Evolutionary conservation across 2,888 invertebrate genomes (phyloP), one percentile per base, ranked within the genome.

Genomic region (Diadegma fenestrale): DNA sequence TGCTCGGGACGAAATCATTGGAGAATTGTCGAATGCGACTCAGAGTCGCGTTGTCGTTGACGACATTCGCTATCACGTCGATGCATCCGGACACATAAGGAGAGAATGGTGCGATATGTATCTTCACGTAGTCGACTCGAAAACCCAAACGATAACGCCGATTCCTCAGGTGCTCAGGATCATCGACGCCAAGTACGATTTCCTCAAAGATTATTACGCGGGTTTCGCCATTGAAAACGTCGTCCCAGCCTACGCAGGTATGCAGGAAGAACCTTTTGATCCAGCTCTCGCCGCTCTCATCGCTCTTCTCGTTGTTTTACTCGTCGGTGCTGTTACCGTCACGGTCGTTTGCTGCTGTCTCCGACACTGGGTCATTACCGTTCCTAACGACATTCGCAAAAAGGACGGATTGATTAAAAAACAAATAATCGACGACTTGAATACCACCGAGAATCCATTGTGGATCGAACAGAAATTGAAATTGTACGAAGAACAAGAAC

Each of bases 381-480:
- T 97, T 68, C 96, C 97, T n/a, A 96, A 96, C 76, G 96, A 97
- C 89, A 97, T 97, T 88, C 96, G 97, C 86, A 96, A 97, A 85
- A 97, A 97, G 79, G 98, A 98, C 92, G 97, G 97, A 66, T 94
- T 98, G 17, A 97, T 97, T 33, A 96, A 97, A 80, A 96, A 97
- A 86, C 96, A 97, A 86, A 97, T 97, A 73, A 96, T 98, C 48
- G 97, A 98, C 89, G 98, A 98, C 91, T 94, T 98, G 69, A 97
- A 97, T 90, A 98, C 98, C 0, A 98, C 98, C 0, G 98, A 98
- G 94, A 98, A 98, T 95, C 98, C 98, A 0, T 94, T 98, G 17
- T 98, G 98, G 98, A 96, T 98, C 90, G 98, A 98, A 95, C 98
- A 98, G 96, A 98, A 98, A 94, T 94, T 98, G 37, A 96, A 98